Evolutionary conservation across 2,888 invertebrate genomes (phyloP), one percentile per base, ranked within the genome.

Genomic region (Smittia aterrima): DNA sequence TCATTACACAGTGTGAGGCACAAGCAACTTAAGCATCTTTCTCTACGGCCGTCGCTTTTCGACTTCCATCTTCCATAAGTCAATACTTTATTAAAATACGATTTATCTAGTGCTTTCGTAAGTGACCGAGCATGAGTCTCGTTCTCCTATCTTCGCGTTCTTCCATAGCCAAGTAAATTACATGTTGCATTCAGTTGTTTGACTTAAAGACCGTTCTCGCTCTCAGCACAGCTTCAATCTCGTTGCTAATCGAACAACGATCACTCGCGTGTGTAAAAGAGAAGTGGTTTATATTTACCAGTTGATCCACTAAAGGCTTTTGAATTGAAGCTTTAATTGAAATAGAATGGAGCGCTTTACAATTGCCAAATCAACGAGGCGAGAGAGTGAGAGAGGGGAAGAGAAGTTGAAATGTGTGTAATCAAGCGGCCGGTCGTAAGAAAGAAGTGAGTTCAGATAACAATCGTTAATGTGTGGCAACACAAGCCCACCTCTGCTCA

Each of bases 101-200:
- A 66, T 66, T 66, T 66, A 66, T 66, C 32, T 66, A 66, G 20
- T 66, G n/a, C n/a, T n/a, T n/a, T n/a, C n/a, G n/a, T n/a, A n/a
- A n/a, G n/a, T n/a, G n/a, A n/a, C n/a, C n/a, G n/a, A n/a, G n/a
- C n/a, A n/a, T n/a, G n/a, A n/a, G n/a, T n/a, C n/a, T n/a, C n/a
- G n/a, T n/a, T n/a, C n/a, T n/a, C n/a, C n/a, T n/a, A n/a, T n/a
- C n/a, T n/a, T n/a, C n/a, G n/a, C n/a, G n/a, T n/a, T n/a, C n/a
- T n/a, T n/a, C n/a, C n/a, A n/a, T n/a, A n/a, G n/a, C n/a, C n/a
- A n/a, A n/a, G n/a, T n/a, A n/a, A n/a, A n/a, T n/a, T n/a, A n/a
- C n/a, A n/a, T n/a, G n/a, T n/a, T n/a, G n/a, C n/a, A n/a, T n/a
- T n/a, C n/a, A n/a, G n/a, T n/a, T n/a, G n/a, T n/a, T n/a, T n/a